phyloP scores from a whole-genome alignment of 2,797 vertebrate species.

The Parotocinclus haroldoi region DNA sequence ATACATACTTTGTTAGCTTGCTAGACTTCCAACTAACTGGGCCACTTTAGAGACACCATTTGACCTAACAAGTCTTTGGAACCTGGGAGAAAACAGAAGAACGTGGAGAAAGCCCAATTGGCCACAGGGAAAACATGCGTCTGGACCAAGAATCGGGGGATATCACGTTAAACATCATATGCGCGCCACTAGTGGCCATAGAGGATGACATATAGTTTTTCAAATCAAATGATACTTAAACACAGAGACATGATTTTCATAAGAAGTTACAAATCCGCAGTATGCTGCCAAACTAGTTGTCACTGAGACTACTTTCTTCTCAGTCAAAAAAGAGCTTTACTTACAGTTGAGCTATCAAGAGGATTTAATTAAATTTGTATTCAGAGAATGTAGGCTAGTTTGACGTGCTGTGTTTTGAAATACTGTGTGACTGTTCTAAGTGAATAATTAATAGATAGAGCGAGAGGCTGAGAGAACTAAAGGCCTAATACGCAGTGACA shows the following conservation, averaged over 20 bases:
- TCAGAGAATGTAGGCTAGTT: neutral
- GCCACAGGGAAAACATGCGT: too few species aligned
- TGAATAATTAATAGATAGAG: neutral
- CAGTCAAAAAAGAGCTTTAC: neutral
- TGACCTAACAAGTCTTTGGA: too few species aligned
- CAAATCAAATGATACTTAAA: neutral
- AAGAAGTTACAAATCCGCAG: neutral
- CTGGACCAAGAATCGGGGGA: too few species aligned
- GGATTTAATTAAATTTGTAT: neutral
- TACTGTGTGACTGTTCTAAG: neutral
- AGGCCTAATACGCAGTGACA: neutral
- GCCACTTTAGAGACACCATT: too few species aligned
- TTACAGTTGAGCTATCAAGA: neutral
- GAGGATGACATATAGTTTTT: neutral
- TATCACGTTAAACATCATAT: slow-evolving; percentile 6
- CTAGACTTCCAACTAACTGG: too few species aligned
- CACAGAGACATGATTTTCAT: neutral
- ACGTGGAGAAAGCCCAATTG: too few species aligned
- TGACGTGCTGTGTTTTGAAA: slow-evolving; percentile 1
- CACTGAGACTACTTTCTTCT: neutral
- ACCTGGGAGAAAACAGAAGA: too few species aligned
- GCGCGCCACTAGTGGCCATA: neutral
- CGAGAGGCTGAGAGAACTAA: neutral
- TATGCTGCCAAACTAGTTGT: neutral
- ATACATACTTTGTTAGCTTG: too few species aligned